phyloP scores from a whole-genome alignment of 2,113 vertebrate genomes.

The Neolamprologus variostigma region DNA sequence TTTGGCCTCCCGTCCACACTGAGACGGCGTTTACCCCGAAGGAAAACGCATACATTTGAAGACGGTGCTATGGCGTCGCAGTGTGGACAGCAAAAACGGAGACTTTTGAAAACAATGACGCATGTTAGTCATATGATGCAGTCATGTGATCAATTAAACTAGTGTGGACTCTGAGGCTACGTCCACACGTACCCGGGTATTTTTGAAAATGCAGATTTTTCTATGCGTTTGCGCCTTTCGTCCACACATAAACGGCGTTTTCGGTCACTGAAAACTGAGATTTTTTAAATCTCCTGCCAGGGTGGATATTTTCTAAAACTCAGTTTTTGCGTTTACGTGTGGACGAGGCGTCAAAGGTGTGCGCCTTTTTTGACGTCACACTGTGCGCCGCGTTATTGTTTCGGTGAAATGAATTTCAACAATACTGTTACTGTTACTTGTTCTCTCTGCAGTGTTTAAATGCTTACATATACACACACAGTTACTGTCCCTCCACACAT shows the following conservation, averaged over 20 bases:
- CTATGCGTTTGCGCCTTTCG: background rate
- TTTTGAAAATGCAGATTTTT: background rate
- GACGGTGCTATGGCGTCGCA: accelerated
- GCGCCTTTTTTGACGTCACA: accelerated
- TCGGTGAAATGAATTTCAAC: too few species aligned
- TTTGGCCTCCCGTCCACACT: background rate
- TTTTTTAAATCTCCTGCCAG: background rate
- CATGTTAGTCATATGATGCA: background rate
- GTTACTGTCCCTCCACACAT: too few species aligned
- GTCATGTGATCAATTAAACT: background rate
- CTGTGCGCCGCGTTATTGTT: too few species aligned
- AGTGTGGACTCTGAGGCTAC: background rate
- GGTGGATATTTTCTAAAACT: accelerated
- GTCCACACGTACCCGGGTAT: background rate
- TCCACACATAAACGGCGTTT: background rate
- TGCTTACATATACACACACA: too few species aligned
- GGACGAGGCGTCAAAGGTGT: background rate
- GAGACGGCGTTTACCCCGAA: background rate
- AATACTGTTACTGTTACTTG: too few species aligned
- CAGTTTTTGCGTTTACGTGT: accelerated
- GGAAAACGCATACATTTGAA: background rate
- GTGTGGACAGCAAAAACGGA: background rate
- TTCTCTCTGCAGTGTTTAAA: too few species aligned
- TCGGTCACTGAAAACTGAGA: background rate
- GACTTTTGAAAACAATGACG: background rate